These are phyloP conservation scores for Sparus aurata DNA, from an alignment of 2,797 vertebrate genomes.

Conservation along the genomic window DNA sequence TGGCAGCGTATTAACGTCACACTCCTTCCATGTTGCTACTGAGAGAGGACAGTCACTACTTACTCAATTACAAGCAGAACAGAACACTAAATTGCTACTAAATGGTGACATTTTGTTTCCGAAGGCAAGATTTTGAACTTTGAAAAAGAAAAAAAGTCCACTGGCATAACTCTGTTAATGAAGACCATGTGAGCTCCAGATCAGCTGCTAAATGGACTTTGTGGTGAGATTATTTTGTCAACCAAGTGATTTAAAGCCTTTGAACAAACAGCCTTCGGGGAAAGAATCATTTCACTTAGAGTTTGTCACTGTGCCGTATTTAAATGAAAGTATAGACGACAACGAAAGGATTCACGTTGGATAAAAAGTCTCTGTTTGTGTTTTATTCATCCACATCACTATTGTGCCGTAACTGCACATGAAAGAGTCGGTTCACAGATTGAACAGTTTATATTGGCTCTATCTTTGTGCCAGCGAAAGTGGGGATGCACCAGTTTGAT, in stretches of 20 bases:
- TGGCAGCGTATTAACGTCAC: constrained; percentile 35
- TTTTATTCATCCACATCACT: not conserved
- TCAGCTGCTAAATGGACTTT: not conserved
- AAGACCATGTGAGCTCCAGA: constrained; percentile 11
- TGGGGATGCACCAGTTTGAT: not conserved
- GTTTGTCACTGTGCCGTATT: not conserved
- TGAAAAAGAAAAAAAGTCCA: not conserved
- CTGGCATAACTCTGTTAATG: not conserved
- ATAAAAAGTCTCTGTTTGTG: not conserved
- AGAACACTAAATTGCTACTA: not conserved
- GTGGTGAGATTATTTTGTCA: not conserved
- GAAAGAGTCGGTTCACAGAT: not conserved
- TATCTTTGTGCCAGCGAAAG: not conserved
- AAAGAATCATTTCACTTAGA: not conserved
- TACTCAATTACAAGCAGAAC: constrained; percentile 28
- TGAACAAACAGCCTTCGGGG: not conserved
- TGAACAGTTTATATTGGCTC: not conserved
- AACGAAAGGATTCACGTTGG: not conserved
- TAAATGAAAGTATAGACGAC: not conserved
- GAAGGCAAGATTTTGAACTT: too few relatives aligned
- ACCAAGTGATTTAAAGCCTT: not conserved
- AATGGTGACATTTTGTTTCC: constrained; percentile 19
- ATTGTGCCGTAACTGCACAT: not conserved
- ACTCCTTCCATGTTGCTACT: constrained; percentile 25
- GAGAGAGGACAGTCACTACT: constrained; percentile 19